These are phyloP conservation scores for Proteles cristata DNA, from an alignment of 2,113 vertebrate genomes.

Conservation along the genomic window DNA sequence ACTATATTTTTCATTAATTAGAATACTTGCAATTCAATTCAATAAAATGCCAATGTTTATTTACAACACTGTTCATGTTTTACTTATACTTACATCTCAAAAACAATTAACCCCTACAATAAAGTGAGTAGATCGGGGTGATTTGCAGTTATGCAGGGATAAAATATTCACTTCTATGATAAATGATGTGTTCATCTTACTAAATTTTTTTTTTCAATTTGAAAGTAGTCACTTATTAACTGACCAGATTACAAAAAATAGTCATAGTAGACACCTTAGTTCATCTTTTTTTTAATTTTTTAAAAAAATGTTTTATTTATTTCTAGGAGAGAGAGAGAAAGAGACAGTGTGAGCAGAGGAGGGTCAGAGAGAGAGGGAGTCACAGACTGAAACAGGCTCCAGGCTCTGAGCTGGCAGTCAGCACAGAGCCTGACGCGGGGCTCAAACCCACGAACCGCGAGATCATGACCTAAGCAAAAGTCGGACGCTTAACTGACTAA, in stretches of 20 bases:
- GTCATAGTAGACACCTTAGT: background rate
- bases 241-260: background rate
- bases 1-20: background rate
- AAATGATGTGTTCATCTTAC: constrained; percentile 11
- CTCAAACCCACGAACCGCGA: too few relatives aligned
- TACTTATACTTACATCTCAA: constrained; percentile 48
- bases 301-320: too few relatives aligned
- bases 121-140: constrained; percentile 38
- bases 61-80: background rate
- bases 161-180: constrained; percentile 53
- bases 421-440: too few relatives aligned
- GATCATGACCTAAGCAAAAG: too few relatives aligned
- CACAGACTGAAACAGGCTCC: too few relatives aligned
- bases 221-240: background rate
- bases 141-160: background rate
- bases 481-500: too few relatives aligned
- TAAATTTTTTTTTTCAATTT: background rate
- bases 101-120: constrained; percentile 38
- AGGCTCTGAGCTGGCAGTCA: too few relatives aligned
- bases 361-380: too few relatives aligned
- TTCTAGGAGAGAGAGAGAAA: too few relatives aligned
- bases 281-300: too few relatives aligned
- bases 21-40: background rate
- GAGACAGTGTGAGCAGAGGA: too few relatives aligned
- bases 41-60: background rate